Evolutionary conservation across 2,113 vertebrate species (phyloP).

Genomic region (Siniperca chuatsi): DNA sequence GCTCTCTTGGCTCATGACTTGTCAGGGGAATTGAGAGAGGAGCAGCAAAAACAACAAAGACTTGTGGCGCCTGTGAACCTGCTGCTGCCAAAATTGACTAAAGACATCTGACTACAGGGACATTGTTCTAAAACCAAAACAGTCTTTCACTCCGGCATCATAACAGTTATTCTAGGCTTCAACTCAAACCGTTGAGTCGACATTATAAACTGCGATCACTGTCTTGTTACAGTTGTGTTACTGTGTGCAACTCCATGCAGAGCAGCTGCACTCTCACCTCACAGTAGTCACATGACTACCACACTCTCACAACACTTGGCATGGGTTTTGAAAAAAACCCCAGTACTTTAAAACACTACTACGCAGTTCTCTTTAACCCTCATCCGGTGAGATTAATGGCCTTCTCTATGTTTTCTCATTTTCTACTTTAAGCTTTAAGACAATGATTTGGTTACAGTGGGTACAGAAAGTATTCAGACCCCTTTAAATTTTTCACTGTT

Average conservation of each 20-base stretch:
- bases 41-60: constrained; percentile 11
- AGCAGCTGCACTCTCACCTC: not conserved
- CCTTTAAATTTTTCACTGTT: no score
- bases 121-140: not conserved
- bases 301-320: not conserved
- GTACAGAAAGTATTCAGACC: no score
- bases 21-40: constrained; percentile 26
- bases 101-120: not conserved
- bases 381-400: not conserved
- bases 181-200: not conserved
- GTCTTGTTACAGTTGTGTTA: not conserved
- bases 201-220: not conserved
- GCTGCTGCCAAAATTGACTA: not conserved
- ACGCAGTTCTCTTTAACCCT: not conserved
- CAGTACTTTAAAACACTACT: not conserved
- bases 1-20: not conserved
- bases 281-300: not conserved
- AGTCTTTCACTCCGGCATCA: not conserved
- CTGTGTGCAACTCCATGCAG: not conserved
- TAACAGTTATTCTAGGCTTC: constrained; percentile 20
- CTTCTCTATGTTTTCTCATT: not conserved
- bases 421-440: constrained; percentile 8
- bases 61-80: constrained; percentile 10
- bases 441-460: constrained; percentile 33
- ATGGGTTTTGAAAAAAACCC: not conserved